phyloP scores from a whole-genome alignment of 1,140 invertebrate genomes.

The Lordiphosa mommai region DNA sequence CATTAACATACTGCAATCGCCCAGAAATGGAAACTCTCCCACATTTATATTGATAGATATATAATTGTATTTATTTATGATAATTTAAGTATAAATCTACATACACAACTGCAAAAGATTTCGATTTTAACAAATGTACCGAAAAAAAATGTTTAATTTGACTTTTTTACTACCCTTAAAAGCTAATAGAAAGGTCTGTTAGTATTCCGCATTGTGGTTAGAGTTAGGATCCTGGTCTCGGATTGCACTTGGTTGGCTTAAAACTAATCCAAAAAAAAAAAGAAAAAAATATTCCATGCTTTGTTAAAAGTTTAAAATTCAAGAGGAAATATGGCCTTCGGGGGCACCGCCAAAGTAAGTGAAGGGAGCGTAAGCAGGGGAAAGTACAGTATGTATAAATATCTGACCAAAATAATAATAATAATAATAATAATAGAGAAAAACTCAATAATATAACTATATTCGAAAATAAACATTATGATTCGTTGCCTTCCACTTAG shows the following conservation, averaged over 20 bases:
- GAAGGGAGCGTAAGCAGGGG: neutral
- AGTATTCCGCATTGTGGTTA: neutral
- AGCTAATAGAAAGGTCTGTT: conserved; percentile 7
- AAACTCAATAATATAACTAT: conserved; percentile 22
- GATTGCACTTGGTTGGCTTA: conserved; percentile 58
- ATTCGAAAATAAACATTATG: conserved; percentile 22
- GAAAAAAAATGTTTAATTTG: neutral
- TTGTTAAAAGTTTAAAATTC: too few relatives aligned
- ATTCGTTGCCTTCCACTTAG: conserved; percentile 44
- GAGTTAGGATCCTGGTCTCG: conserved; percentile 4
- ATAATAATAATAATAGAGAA: conserved; percentile 26
- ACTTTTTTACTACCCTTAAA: conserved; percentile 28
- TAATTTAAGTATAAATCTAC: conserved; percentile 52
- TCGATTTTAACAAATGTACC: conserved; percentile 53
- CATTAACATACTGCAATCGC: too few relatives aligned
- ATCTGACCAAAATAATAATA: conserved; percentile 46
- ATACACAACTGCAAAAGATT: conserved; percentile 40
- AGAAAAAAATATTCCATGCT: neutral
- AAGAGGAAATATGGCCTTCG: conserved; percentile 51
- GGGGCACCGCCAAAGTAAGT: conserved; percentile 13
- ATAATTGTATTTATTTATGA: conserved; percentile 57
- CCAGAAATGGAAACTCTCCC: too few relatives aligned
- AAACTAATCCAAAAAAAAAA: conserved; percentile 17
- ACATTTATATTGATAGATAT: conserved; percentile 26
- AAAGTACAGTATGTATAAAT: conserved; percentile 3